Evolutionary conservation across 2,797 vertebrate genomes (phyloP).

Genomic region (Oryzias sinensis): DNA sequence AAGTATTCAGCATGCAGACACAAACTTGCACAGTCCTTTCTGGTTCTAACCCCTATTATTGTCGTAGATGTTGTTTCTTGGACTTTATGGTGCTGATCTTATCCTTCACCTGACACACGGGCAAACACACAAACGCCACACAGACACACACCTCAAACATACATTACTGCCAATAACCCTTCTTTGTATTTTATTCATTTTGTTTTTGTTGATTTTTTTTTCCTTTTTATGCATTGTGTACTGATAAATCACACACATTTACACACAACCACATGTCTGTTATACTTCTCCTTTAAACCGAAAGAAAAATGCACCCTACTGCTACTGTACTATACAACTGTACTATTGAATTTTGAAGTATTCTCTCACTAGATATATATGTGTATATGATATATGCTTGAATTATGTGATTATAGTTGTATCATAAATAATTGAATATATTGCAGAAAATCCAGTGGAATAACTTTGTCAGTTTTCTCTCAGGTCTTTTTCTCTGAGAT

Average conservation of each 20-base stretch:
- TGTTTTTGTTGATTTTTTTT: constrained; percentile 47
- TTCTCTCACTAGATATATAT: constrained; percentile 77
- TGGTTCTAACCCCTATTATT: constrained; percentile 55
- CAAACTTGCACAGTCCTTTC: constrained; percentile 33
- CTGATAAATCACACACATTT: constrained; percentile 63
- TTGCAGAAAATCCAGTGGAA: constrained; percentile 66
- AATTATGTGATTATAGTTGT: constrained; percentile 81
- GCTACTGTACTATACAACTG: constrained; percentile 79
- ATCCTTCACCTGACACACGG: constrained; percentile 52
- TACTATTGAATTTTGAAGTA: constrained; percentile 74
- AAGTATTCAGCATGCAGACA: constrained; percentile 47
- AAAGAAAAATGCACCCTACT: constrained; percentile 71
- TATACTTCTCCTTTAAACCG: constrained; percentile 69
- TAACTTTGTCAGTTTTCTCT: constrained; percentile 72
- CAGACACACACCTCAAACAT: constrained; percentile 43
- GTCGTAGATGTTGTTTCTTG: constrained; percentile 64
- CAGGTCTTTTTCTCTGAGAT: constrained; percentile 75
- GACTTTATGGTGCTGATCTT: constrained; percentile 73
- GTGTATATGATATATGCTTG: constrained; percentile 79
- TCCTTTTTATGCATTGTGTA: constrained; percentile 61
- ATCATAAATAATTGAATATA: constrained; percentile 79
- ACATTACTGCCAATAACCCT: constrained; percentile 70
- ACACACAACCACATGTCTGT: constrained; percentile 63
- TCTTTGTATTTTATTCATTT: constrained; percentile 61
- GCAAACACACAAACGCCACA: constrained; percentile 23